phyloP scores from a whole-genome alignment of 2,113 vertebrate genomes.

The Ictalurus punctatus region DNA sequence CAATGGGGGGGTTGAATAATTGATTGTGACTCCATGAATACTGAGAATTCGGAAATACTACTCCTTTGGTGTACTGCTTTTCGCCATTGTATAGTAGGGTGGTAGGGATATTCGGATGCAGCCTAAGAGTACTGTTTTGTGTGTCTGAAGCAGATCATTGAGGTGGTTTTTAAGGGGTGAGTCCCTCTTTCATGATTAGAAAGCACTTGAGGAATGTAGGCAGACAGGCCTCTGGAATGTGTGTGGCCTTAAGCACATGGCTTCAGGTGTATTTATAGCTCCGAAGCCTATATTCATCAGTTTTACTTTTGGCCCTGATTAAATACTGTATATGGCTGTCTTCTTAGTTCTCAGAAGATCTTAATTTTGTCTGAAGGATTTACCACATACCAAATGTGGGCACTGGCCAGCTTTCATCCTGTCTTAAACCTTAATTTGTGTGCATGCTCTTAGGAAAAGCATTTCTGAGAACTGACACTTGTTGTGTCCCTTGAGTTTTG shows the following conservation, averaged over 20 bases:
- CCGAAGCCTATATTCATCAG: constrained; percentile 3
- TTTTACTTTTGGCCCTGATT: constrained; percentile 34
- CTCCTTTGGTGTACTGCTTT: no score
- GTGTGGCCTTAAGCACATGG: constrained; percentile 35
- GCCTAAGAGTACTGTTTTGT: background rate
- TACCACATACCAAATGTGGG: background rate
- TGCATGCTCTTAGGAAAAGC: background rate
- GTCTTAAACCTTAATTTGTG: constrained; percentile 12
- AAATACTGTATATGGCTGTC: constrained; percentile 14
- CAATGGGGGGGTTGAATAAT: no score
- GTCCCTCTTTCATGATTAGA: background rate
- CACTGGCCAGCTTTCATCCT: background rate
- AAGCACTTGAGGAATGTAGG: constrained; percentile 45
- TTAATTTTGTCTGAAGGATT: background rate
- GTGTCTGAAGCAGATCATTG: background rate
- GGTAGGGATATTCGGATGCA: no score
- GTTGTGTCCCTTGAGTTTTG: constrained; percentile 12
- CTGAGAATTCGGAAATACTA: no score
- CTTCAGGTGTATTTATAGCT: constrained; percentile 49
- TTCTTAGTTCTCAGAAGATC: background rate
- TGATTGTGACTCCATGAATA: no score
- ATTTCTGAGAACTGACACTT: constrained; percentile 27
- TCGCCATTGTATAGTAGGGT: no score
- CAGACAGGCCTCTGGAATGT: constrained; percentile 41
- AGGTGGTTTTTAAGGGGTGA: constrained; percentile 8